phyloP scores from a whole-genome alignment of 1,140 invertebrate genomes.

The Coenobita brevimanus region DNA sequence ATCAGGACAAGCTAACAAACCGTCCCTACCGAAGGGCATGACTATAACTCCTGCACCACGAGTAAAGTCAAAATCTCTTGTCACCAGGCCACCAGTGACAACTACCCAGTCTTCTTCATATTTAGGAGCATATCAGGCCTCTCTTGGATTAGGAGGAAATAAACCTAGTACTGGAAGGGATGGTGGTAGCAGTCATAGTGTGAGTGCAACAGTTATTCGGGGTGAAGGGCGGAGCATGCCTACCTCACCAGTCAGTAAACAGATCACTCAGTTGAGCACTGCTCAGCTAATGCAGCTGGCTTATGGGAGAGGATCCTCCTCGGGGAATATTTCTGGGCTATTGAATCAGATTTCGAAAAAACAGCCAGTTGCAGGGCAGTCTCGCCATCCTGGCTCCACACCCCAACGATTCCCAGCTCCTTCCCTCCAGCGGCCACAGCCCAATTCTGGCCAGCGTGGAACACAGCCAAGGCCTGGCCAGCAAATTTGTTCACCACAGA shows the following conservation, averaged over 20 bases:
- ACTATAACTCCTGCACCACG: constrained; percentile 54
- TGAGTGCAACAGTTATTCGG: background rate
- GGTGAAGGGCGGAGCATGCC: background rate
- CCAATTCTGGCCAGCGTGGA: too few species aligned
- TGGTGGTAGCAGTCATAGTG: background rate
- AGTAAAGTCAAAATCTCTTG: constrained; percentile 9
- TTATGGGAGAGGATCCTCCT: background rate
- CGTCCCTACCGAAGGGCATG: constrained; percentile 35
- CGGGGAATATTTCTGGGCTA: constrained; percentile 37
- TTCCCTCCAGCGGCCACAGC: too few species aligned
- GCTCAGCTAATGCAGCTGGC: constrained; percentile 59
- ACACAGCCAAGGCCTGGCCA: too few species aligned
- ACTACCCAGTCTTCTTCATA: constrained; percentile 30
- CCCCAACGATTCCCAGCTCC: background rate
- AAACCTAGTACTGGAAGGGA: background rate
- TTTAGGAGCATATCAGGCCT: constrained; percentile 31
- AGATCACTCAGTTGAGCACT: constrained; percentile 43
- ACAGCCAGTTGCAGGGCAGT: background rate
- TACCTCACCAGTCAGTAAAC: background rate
- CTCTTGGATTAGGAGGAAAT: constrained; percentile 19
- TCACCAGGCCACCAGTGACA: background rate
- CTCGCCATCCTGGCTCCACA: background rate
- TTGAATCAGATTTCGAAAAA: constrained; percentile 24
- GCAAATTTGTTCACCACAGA: too few species aligned
- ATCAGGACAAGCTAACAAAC: background rate